Conservation (phyloP, 2,797 vertebrate species). For the Brachyrhaphis roseni region DNA sequence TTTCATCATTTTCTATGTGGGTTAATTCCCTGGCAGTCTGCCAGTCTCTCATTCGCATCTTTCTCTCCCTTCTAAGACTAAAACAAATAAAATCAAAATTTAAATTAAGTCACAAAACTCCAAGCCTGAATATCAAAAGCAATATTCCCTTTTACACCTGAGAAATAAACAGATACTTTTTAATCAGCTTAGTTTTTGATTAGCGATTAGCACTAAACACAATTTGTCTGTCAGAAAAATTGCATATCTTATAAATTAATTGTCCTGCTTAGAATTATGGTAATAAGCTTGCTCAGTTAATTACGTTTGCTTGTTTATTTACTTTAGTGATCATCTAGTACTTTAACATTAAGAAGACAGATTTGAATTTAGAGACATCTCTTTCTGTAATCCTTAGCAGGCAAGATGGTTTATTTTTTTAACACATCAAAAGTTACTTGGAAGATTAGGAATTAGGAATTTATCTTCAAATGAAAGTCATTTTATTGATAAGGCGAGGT, state of each 20-base stretch:
- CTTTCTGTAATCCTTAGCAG: neutral
- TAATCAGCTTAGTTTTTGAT: conserved; percentile 1
- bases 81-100: neutral
- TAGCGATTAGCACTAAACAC: neutral
- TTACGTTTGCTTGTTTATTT: neutral
- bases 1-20: neutral
- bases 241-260: neutral
- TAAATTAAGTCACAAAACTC: neutral
- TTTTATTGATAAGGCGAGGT: neutral
- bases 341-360: neutral
- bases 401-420: neutral
- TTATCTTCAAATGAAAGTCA: neutral
- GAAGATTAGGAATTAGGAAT: neutral
- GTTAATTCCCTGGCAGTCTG: neutral
- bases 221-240: neutral
- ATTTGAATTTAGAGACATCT: neutral
- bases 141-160: neutral
- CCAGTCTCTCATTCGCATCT: neutral
- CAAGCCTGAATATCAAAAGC: neutral
- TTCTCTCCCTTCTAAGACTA: neutral
- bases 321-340: neutral
- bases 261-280: neutral
- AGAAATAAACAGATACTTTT: neutral
- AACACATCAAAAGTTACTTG: neutral
- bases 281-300: neutral